Evolutionary conservation across 2,888 invertebrate species (phyloP), one percentile per base, ranked within the genome.

Genomic region (Idaea straminata): DNA sequence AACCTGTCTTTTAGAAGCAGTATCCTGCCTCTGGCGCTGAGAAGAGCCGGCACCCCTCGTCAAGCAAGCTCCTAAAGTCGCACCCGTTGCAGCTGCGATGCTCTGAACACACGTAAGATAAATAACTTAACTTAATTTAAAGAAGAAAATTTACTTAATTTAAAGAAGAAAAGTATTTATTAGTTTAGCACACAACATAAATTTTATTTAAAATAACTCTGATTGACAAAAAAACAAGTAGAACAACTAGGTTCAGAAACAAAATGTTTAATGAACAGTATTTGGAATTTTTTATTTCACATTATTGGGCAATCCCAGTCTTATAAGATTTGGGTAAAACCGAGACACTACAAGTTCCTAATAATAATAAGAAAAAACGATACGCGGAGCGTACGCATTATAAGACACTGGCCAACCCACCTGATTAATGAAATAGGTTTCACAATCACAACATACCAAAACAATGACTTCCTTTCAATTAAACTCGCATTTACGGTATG

Each of bases 21-120:
- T 84, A 70, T 92, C 92, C 81, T 89, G 94, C 81, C 94, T 92
- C 86, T 94, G 93, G 78, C 94, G 94, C 83, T 94, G 93, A 77
- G 94, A 90, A 86, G 91, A 86, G 82, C 86, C 86, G 81, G 93
- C 93, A 86, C 94, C 94, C 83, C 91, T 85, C 88, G 93, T 91
- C 89, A 93, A 80, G 87, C 93, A 92, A 88, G 92, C 93, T 81
- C 93, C 93, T 93, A 93, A 89, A 76, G 91, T 92, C 85, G 92
- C 91, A 84, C 92, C 92, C 92, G 92, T 92, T 73, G 92, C 92
- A 89, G 92, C 92, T 76, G 92, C 92, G 85, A 92, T 91, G 80
- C 92, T 92, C 92, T 92, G 77, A 68, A 69, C 74, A 80, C 72
- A 73, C 66, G 75, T 62, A 65, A 63, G 63, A 58, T 64, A 64